These are phyloP conservation scores for Drosophila pallidifrons DNA, from an alignment of 1,140 invertebrate species.

Conservation along the genomic window DNA sequence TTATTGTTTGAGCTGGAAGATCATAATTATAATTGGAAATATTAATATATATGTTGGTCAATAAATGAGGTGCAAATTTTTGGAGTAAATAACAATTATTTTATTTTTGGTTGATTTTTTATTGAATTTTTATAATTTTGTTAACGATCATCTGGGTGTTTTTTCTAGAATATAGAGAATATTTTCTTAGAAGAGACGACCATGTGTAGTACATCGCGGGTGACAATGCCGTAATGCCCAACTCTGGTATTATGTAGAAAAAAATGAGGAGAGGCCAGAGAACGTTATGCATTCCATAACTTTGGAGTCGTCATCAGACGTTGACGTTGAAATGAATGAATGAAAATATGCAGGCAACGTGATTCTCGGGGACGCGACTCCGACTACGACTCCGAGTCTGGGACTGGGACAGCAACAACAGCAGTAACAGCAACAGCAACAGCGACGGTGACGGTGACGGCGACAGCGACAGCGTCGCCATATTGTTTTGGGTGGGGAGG, in stretches of 20 bases:
- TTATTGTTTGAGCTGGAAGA: no score
- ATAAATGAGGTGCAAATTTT: no score
- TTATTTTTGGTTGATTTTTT: no score
- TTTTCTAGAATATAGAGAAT: no score
- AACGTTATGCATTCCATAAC: constrained; percentile 82
- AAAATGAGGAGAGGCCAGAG: background rate
- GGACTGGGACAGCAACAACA: background rate
- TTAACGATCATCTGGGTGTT: no score
- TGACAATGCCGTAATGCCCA: constrained; percentile 23
- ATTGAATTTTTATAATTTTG: no score
- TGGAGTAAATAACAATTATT: no score
- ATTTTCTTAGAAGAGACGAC: background rate
- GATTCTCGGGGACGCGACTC: constrained; percentile 57
- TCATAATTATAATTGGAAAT: no score
- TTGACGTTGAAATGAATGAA: constrained; percentile 78
- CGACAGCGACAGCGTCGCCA: constrained; percentile 59
- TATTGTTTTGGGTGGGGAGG: constrained; percentile 61
- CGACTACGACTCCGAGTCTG: constrained; percentile 11
- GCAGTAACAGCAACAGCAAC: no score
- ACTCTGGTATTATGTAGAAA: constrained; percentile 3
- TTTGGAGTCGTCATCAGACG: constrained; percentile 74
- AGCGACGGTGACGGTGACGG: constrained; percentile 1
- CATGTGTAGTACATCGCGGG: background rate
- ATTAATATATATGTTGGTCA: no score
- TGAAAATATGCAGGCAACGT: constrained; percentile 82